A percentile compares a stretch with the other conserved stretches of the same genome.
Conservation (phyloP, 2,113 vertebrate species). For the Pachyramphus minor region DNA sequence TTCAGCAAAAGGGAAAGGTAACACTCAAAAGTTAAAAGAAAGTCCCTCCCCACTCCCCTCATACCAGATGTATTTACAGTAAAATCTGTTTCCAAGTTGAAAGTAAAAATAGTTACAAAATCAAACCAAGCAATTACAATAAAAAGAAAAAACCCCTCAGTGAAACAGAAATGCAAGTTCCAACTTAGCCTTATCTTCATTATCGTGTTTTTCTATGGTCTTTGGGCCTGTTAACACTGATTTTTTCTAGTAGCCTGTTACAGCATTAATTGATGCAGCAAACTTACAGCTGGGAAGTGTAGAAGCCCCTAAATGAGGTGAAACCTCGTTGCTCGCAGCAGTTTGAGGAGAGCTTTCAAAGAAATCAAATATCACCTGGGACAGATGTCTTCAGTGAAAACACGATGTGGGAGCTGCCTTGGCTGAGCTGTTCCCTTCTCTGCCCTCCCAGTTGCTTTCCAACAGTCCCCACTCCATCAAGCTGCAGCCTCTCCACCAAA, state of each 20-base stretch:
- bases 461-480: background rate
- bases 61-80: background rate
- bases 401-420: background rate
- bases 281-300: background rate
- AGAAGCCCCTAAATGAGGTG: background rate
- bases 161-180: background rate
- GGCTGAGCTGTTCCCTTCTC: background rate
- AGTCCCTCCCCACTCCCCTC: background rate
- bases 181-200: background rate
- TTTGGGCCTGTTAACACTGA: fast-evolving
- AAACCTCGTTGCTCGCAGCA: background rate
- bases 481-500: background rate
- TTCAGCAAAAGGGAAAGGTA: background rate
- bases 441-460: background rate
- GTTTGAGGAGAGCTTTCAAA: background rate
- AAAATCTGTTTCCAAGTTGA: background rate
- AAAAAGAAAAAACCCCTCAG: background rate
- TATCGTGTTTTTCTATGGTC: background rate
- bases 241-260: background rate
- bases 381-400: background rate
- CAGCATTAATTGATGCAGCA: background rate
- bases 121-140: background rate
- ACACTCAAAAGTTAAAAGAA: background rate
- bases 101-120: background rate
- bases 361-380: background rate